phyloP scores from a whole-genome alignment of 2,888 invertebrate genomes.

The Halocaridina rubra region DNA sequence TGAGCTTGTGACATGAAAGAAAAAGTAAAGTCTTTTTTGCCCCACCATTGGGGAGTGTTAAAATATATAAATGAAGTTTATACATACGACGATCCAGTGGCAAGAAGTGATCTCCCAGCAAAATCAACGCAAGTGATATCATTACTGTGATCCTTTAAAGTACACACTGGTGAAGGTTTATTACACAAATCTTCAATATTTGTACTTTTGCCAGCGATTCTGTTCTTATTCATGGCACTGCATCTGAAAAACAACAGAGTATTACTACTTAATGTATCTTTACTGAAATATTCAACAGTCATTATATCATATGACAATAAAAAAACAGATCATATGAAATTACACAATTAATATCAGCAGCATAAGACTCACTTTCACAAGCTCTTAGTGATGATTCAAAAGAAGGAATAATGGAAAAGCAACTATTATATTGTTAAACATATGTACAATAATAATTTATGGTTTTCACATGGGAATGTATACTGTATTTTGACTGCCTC shows the following conservation, averaged over 20 bases:
- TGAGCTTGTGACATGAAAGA: too few species aligned
- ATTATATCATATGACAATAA: not conserved
- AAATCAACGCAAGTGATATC: slow-evolving; percentile 78
- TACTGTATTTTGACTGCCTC: too few species aligned
- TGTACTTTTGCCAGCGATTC: not conserved
- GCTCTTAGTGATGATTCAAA: too few species aligned
- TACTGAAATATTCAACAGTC: not conserved
- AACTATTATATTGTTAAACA: too few species aligned
- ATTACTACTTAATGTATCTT: not conserved
- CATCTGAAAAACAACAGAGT: slow-evolving; percentile 18
- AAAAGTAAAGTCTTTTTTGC: too few species aligned
- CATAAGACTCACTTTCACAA: too few species aligned
- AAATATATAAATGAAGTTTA: not conserved
- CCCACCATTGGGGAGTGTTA: not conserved
- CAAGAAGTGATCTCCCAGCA: slow-evolving; percentile 73
- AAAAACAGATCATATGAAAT: not conserved
- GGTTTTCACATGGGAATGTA: too few species aligned
- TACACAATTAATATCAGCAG: not conserved
- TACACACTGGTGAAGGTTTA: slow-evolving; percentile 63
- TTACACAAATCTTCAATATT: not conserved
- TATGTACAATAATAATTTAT: too few species aligned
- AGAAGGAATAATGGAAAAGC: too few species aligned
- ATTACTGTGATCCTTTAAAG: slow-evolving; percentile 73
- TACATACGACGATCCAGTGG: slow-evolving; percentile 72
- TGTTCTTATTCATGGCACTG: slow-evolving; percentile 12